Conservation (phyloP, 2,113 vertebrate species). For the Poeciliopsis occidentalis region DNA sequence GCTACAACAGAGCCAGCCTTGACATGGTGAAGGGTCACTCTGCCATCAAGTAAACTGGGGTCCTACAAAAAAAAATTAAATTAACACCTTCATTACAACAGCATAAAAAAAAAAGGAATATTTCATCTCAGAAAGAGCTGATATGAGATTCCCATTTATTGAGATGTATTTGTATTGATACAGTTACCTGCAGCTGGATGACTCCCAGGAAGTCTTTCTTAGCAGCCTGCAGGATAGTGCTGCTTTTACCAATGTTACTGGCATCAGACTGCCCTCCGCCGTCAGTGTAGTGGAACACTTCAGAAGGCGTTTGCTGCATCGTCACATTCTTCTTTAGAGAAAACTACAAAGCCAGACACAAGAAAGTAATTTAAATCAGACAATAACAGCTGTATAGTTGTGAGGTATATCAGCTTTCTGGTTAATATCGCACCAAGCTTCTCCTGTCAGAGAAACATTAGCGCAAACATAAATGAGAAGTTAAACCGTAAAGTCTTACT, state of each 20-base stretch:
- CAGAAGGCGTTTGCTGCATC: conserved; percentile 84
- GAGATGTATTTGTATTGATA: not conserved
- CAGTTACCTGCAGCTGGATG: conserved; percentile 87
- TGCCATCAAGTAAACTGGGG: conserved; percentile 83
- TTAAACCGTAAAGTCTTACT: conserved; percentile 67
- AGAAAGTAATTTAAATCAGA: not conserved
- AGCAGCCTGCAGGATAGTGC: conserved; percentile 87
- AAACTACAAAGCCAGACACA: conserved; percentile 69
- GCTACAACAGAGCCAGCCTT: conserved; percentile 91
- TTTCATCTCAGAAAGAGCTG: not conserved
- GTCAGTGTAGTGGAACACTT: conserved; percentile 83
- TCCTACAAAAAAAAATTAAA: conserved; percentile 74
- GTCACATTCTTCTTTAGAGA: conserved; percentile 87
- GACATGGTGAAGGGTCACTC: conserved; percentile 89
- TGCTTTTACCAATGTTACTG: conserved; percentile 74
- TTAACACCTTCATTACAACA: not conserved
- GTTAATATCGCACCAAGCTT: not conserved
- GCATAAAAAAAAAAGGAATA: not conserved
- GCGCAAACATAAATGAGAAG: not conserved
- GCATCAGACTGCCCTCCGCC: conserved; percentile 68
- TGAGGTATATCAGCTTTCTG: conserved; percentile 4
- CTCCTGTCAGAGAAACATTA: not conserved
- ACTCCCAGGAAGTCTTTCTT: conserved; percentile 89
- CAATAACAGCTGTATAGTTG: not conserved
- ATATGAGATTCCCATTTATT: not conserved